phyloP scores from a whole-genome alignment of 1,140 invertebrate species.

The Magallana gigas region DNA sequence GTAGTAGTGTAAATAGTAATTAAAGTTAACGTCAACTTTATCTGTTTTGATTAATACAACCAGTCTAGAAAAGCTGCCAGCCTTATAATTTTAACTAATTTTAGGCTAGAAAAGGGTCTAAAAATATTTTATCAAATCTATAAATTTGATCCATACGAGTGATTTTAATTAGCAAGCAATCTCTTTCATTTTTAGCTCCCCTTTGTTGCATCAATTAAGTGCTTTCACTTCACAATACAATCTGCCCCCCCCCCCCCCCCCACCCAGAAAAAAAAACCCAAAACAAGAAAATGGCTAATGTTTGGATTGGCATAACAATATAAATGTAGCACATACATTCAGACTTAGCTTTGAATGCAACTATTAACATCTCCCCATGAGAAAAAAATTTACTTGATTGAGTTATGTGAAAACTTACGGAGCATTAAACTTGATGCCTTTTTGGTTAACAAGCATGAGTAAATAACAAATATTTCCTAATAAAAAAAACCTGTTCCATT shows the following conservation, averaged over 20 bases:
- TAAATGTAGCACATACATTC: background rate
- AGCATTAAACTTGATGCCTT: constrained; percentile 21
- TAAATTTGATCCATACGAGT: background rate
- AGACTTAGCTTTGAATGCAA: background rate
- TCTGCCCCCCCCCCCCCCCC: background rate
- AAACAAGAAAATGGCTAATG: background rate
- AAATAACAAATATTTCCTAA: background rate
- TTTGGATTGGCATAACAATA: background rate
- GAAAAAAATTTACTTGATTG: constrained; percentile 8
- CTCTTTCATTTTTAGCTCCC: background rate
- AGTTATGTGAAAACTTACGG: background rate
- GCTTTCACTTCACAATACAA: background rate
- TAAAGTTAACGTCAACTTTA: no score
- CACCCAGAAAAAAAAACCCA: no score
- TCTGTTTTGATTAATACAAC: no score
- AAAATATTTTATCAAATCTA: background rate
- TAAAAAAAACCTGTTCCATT: background rate
- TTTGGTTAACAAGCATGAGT: background rate
- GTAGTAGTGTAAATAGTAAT: no score
- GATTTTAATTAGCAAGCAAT: background rate
- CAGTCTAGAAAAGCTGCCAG: background rate
- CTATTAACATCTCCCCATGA: constrained; percentile 5
- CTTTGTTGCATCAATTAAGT: background rate
- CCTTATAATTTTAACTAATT: background rate
- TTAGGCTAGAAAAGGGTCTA: background rate